Evolutionary conservation across 1,140 invertebrate genomes (phyloP).

Genomic region (Cydia pomonella): DNA sequence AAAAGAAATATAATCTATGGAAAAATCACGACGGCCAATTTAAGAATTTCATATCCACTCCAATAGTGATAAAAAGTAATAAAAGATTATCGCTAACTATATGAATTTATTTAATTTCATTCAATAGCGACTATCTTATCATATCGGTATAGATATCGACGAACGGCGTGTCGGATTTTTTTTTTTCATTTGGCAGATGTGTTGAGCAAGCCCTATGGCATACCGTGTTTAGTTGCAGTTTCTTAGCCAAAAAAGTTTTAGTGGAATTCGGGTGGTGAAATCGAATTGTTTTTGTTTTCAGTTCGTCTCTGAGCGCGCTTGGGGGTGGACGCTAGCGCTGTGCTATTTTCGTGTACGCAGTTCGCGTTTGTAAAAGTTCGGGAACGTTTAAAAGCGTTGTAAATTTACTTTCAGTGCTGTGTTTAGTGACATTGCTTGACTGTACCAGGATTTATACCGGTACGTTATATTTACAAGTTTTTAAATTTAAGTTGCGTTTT

Average conservation of each 20-base stretch:
- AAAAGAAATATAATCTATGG: background rate
- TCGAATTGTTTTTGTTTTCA: constrained; percentile 28
- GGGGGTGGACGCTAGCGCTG: constrained; percentile 11
- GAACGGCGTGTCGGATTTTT: constrained; percentile 5
- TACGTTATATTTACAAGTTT: background rate
- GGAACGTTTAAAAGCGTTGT: background rate
- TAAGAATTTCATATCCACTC: constrained; percentile 28
- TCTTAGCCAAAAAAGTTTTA: background rate
- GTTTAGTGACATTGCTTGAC: constrained; percentile 28
- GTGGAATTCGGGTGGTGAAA: constrained; percentile 17
- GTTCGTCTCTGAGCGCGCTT: background rate
- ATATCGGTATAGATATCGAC: constrained; percentile 4
- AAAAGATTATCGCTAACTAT: constrained; percentile 23
- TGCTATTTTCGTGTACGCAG: background rate
- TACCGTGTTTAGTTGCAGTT: background rate
- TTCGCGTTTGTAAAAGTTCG: constrained; percentile 24
- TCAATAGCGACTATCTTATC: constrained; percentile 30
- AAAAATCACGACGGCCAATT: constrained; percentile 24
- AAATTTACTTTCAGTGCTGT: constrained; percentile 1
- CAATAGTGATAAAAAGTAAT: constrained; percentile 27
- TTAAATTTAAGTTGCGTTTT: background rate
- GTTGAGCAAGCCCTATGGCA: background rate
- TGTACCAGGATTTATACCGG: background rate
- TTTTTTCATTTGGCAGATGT: constrained; percentile 23
- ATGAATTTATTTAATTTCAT: constrained; percentile 24